These are phyloP conservation scores for Anarrhichthys ocellatus DNA, from an alignment of 2,113 vertebrate species.

Conservation along the genomic window DNA sequence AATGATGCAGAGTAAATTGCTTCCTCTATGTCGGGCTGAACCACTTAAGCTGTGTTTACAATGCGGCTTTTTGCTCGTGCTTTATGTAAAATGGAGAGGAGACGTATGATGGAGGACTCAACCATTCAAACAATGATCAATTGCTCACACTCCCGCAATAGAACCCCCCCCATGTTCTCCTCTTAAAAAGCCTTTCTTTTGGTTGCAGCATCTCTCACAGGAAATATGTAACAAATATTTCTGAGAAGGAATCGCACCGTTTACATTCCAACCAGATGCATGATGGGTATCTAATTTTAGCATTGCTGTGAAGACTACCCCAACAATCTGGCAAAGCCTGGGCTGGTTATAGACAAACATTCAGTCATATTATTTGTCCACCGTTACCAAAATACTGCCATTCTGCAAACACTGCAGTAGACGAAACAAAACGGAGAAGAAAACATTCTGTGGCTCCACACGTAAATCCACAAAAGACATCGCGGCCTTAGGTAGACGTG, in stretches of 20 bases:
- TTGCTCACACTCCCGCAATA: background rate
- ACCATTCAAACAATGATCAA: slow-evolving; percentile 3
- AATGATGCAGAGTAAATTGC: slow-evolving; percentile 9
- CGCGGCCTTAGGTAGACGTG: background rate
- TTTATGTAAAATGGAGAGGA: slow-evolving; percentile 3
- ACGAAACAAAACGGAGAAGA: background rate
- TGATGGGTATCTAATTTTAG: slow-evolving; percentile 10
- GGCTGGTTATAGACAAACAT: background rate
- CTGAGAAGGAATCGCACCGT: background rate
- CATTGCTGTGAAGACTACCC: background rate
- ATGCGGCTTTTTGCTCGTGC: background rate
- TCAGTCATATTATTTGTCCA: background rate
- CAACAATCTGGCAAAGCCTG: background rate
- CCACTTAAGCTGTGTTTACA: slow-evolving; percentile 5
- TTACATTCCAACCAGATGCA: slow-evolving; percentile 5
- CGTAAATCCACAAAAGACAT: background rate
- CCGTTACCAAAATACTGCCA: background rate
- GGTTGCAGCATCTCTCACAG: background rate
- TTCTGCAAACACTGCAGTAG: background rate
- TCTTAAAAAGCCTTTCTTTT: background rate
- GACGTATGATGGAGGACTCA: slow-evolving; percentile 26
- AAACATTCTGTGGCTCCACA: background rate
- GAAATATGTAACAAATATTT: slow-evolving; percentile 1
- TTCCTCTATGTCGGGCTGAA: background rate
- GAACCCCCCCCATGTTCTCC: background rate